These are phyloP conservation scores for Cosmorhoe ocellata DNA, from an alignment of 2,888 invertebrate species.

Conservation along the genomic window DNA sequence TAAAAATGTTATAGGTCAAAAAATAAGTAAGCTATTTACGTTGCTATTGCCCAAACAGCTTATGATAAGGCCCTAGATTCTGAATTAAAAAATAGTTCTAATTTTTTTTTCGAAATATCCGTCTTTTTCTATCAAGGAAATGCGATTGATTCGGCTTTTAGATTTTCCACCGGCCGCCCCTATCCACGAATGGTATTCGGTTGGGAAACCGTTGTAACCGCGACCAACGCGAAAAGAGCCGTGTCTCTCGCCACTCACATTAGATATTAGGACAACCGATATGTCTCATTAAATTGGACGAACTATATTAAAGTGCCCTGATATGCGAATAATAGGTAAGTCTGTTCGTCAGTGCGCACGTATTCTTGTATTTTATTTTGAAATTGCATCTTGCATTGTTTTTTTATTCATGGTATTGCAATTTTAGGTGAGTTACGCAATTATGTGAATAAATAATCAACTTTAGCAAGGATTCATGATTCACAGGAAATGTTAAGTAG, in stretches of 20 bases:
- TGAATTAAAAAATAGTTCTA: too few species aligned
- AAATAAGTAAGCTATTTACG: too few species aligned
- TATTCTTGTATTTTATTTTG: conserved; percentile 27
- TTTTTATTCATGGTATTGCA: conserved; percentile 6
- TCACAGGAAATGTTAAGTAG: too few species aligned
- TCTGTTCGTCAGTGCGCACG: conserved; percentile 53
- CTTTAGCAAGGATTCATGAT: too few species aligned
- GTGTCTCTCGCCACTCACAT: conserved; percentile 29
- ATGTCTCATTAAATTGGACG: conserved; percentile 60
- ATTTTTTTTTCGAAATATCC: too few species aligned
- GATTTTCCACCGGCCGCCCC: conserved; percentile 9
- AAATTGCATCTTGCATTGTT: conserved; percentile 14
- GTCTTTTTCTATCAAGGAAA: not conserved
- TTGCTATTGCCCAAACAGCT: too few species aligned
- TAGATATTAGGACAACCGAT: conserved; percentile 49
- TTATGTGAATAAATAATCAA: conserved; percentile 1
- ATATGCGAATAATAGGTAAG: conserved; percentile 79
- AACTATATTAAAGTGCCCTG: conserved; percentile 75
- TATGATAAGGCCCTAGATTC: too few species aligned
- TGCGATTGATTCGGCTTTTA: conserved; percentile 9
- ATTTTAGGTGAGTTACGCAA: conserved; percentile 2
- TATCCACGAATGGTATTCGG: conserved; percentile 64
- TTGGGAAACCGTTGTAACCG: conserved; percentile 76
- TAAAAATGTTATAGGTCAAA: too few species aligned
- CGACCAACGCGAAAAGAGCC: conserved; percentile 56